Percentiles rank a stretch among this genome's conserved stretches.
Conservation (phyloP, 2,113 vertebrate species). For the Sula dactylatra region DNA sequence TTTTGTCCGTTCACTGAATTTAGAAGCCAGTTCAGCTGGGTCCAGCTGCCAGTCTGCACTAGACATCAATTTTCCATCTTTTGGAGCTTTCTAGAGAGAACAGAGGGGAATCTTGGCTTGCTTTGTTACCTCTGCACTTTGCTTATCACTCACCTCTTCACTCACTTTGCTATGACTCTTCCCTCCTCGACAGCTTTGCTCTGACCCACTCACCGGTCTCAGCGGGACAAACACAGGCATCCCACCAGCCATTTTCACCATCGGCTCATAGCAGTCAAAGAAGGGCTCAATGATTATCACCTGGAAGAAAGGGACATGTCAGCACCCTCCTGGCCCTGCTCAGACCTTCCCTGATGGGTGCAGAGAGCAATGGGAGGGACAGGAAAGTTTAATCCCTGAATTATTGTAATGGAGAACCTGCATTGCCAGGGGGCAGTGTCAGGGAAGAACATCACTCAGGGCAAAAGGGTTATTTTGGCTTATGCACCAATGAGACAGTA, state of each 20-base stretch:
- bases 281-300: constrained; percentile 94
- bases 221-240: constrained; percentile 83
- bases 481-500: not conserved
- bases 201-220: constrained; percentile 79
- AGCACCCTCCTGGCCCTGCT: not conserved
- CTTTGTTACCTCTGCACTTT: not conserved
- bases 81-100: constrained; percentile 67
- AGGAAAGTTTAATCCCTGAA: not conserved
- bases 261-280: constrained; percentile 93
- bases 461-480: not conserved
- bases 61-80: constrained; percentile 59
- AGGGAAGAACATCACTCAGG: not conserved
- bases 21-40: constrained; percentile 83
- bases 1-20: constrained; percentile 87
- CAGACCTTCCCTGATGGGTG: not conserved
- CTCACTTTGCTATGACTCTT: not conserved
- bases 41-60: constrained; percentile 88
- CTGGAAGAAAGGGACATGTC: constrained; percentile 63
- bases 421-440: not conserved
- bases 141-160: not conserved
- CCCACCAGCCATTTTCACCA: constrained; percentile 91
- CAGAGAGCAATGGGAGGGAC: not conserved
- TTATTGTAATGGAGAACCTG: not conserved
- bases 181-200: not conserved
- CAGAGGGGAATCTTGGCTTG: not conserved